Evolutionary conservation across 2,113 vertebrate species (phyloP).

Genomic region (Cettia cetti): DNA sequence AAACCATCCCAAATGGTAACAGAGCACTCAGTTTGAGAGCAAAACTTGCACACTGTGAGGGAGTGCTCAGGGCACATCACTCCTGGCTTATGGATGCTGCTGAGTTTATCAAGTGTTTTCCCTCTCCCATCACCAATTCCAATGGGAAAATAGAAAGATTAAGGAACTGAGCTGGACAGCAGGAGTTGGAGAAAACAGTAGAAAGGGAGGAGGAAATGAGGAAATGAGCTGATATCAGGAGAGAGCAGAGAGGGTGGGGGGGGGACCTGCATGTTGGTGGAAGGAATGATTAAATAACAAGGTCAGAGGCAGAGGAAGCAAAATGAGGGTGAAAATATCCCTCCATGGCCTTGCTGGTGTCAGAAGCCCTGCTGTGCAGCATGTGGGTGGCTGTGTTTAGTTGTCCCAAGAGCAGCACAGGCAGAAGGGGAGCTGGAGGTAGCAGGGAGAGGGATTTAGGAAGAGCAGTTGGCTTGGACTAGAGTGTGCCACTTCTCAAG

Average conservation of each 20-base stretch:
- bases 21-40: neutral
- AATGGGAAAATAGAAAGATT: neutral
- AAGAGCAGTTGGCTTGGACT: neutral
- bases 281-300: neutral
- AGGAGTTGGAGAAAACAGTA: neutral
- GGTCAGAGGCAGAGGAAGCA: neutral
- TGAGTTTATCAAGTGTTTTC: neutral
- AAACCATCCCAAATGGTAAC: neutral
- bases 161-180: neutral
- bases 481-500: neutral
- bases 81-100: neutral
- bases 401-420: neutral
- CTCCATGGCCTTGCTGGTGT: rapidly evolving
- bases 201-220: rapidly evolving
- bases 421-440: neutral
- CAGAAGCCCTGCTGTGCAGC: neutral
- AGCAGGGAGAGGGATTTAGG: neutral
- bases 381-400: neutral
- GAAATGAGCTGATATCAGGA: neutral
- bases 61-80: rapidly evolving
- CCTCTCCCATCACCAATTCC: neutral
- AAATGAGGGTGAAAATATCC: neutral
- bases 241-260: neutral
- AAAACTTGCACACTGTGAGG: neutral
- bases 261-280: rapidly evolving